Evolutionary conservation across 2,888 invertebrate genomes (phyloP).

Genomic region (Iphiclides podalirius): DNA sequence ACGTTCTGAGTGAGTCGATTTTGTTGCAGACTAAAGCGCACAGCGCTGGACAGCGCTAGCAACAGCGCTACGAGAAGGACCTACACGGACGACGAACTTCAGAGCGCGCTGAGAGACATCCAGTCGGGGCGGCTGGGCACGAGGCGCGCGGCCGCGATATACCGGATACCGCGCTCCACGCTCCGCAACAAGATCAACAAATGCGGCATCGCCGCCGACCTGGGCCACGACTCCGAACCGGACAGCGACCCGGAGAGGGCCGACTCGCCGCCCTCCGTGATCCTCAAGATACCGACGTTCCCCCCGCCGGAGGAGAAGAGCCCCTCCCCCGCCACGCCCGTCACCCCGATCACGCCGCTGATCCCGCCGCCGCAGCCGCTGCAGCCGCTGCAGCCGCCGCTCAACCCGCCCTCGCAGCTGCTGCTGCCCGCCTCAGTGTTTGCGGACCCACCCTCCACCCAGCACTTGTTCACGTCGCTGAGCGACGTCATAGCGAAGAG

Average conservation of each 20-base stretch:
- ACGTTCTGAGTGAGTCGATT: background rate
- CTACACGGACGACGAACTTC: conserved; percentile 97
- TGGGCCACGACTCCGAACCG: conserved; percentile 80
- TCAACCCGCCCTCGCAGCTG: conserved; percentile 65
- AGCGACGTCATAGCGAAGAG: conserved; percentile 95
- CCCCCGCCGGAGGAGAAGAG: conserved; percentile 80
- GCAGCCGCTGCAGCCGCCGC: conserved; percentile 52
- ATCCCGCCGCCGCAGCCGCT: conserved; percentile 57
- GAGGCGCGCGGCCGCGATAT: conserved; percentile 94
- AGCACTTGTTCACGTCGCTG: conserved; percentile 82
- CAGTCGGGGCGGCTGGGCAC: conserved; percentile 96
- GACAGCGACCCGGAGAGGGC: conserved; percentile 64
- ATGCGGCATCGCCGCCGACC: conserved; percentile 83
- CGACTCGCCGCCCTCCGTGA: conserved; percentile 85
- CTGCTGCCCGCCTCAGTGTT: conserved; percentile 62
- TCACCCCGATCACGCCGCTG: conserved; percentile 73
- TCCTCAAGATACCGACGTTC: conserved; percentile 96
- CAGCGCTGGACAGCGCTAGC: conserved; percentile 57
- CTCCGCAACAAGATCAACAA: conserved; percentile 97
- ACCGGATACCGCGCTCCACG: conserved; percentile 97
- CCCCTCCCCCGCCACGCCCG: conserved; percentile 65
- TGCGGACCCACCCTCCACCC: conserved; percentile 78
- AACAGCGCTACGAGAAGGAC: conserved; percentile 84
- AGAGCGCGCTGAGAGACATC: conserved; percentile 96
- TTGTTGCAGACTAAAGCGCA: conserved; percentile 72